These are phyloP conservation scores for Cheilosia vernalis DNA, from an alignment of 2,888 invertebrate genomes.

Conservation along the genomic window DNA sequence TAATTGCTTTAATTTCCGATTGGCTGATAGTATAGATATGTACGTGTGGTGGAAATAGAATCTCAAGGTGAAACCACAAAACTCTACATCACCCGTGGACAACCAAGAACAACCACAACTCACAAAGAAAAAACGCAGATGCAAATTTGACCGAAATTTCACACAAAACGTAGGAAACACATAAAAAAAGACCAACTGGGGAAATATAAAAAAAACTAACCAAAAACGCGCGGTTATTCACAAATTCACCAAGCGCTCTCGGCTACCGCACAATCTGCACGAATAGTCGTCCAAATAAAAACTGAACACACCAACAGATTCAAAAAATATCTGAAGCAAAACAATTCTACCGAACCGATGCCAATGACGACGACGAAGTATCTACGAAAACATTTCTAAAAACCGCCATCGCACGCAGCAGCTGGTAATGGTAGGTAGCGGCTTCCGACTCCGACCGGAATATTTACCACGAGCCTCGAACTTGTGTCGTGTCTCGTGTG, in stretches of 20 bases:
- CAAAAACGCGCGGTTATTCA: constrained; percentile 65
- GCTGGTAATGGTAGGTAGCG: constrained; percentile 41
- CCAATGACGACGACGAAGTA: constrained; percentile 41
- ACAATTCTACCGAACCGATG: constrained; percentile 6
- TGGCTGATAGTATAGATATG: not conserved
- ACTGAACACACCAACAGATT: constrained; percentile 58
- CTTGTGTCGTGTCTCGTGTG: constrained; percentile 39
- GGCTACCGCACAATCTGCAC: constrained; percentile 51
- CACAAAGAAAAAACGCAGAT: constrained; percentile 7
- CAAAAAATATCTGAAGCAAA: constrained; percentile 48
- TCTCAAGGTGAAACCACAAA: constrained; percentile 26
- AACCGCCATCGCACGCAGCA: constrained; percentile 42
- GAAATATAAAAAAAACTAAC: constrained; percentile 38
- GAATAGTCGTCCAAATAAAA: constrained; percentile 68
- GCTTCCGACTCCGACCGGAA: constrained; percentile 13
- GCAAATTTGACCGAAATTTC: constrained; percentile 42
- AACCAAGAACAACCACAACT: not conserved
- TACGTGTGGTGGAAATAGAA: constrained; percentile 11
- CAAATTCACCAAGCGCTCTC: constrained; percentile 45
- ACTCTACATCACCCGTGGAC: constrained; percentile 35
- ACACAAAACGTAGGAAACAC: constrained; percentile 37
- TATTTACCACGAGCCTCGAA: constrained; percentile 65
- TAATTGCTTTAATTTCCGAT: constrained; percentile 52
- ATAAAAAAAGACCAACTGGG: not conserved
- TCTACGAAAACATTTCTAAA: constrained; percentile 58